Evolutionary conservation across 2,888 invertebrate species (phyloP).

Genomic region (Pteria penguin): DNA sequence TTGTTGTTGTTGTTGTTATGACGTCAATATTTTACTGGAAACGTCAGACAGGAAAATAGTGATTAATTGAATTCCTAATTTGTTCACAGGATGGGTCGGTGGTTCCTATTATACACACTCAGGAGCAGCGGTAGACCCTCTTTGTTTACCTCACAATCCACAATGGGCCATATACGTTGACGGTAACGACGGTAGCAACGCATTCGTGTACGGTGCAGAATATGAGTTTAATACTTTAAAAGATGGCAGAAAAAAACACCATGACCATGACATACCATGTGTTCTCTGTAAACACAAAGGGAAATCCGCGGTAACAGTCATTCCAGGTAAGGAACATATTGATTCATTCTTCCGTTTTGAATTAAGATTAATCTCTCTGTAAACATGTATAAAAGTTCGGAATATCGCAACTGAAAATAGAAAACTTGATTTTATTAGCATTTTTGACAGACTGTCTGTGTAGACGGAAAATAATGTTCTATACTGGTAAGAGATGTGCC

Average conservation of each 20-base stretch:
- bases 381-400: too few relatives aligned
- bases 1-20: too few relatives aligned
- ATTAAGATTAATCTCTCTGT: too few relatives aligned
- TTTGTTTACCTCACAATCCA: conserved; percentile 41
- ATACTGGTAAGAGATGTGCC: too few relatives aligned
- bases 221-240: conserved; percentile 13
- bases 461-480: too few relatives aligned
- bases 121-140: conserved; percentile 27
- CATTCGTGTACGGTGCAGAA: conserved; percentile 36
- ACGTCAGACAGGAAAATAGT: too few relatives aligned
- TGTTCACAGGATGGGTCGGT: conserved; percentile 35
- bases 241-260: neutral
- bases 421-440: too few relatives aligned
- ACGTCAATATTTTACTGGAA: too few relatives aligned
- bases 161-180: conserved; percentile 32
- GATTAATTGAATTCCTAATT: too few relatives aligned
- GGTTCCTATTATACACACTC: conserved; percentile 21
- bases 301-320: conserved; percentile 18
- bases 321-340: conserved; percentile 30
- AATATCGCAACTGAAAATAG: too few relatives aligned
- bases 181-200: neutral
- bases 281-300: conserved; percentile 27
- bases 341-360: neutral
- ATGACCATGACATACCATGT: conserved; percentile 38
- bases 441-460: too few relatives aligned